phyloP scores from a whole-genome alignment of 2,113 vertebrate genomes.

The Catharus minimus region DNA sequence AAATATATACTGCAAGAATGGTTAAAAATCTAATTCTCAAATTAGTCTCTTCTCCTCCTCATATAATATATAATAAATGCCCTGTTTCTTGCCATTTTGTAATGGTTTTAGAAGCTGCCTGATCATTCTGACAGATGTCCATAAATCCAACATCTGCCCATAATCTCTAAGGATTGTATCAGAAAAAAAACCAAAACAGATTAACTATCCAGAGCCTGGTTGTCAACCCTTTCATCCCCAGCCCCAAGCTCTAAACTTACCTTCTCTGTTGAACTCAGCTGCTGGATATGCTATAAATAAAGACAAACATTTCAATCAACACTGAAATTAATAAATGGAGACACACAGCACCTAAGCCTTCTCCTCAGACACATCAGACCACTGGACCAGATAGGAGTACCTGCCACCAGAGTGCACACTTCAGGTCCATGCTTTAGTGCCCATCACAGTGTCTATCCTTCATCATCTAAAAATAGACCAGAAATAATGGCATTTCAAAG shows the following conservation, averaged over 20 bases:
- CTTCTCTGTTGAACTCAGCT: not conserved
- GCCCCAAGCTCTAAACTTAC: not conserved
- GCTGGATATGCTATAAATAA: not conserved
- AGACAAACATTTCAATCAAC: not conserved
- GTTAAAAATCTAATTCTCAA: not conserved
- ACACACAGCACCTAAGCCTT: not conserved
- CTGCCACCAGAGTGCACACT: not conserved
- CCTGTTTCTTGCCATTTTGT: constrained; percentile 7
- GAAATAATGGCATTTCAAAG: constrained; percentile 11
- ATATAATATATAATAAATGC: not conserved
- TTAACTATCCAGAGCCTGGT: not conserved
- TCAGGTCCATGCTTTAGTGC: not conserved
- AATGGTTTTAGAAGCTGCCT: not conserved
- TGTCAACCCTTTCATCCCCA: not conserved
- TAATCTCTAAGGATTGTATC: not conserved
- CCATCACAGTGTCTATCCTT: not conserved
- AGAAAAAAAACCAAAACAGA: not conserved
- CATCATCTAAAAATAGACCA: constrained; percentile 4
- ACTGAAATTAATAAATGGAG: not conserved
- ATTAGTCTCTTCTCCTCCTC: not conserved
- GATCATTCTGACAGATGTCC: constrained; percentile 1
- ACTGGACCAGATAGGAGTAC: accelerated
- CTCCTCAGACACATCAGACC: not conserved
- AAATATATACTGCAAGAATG: not conserved
- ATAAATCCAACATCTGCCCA: constrained; percentile 6